Evolutionary conservation across 2,888 invertebrate species (phyloP).

Genomic region (Sinotaia quadrata): DNA sequence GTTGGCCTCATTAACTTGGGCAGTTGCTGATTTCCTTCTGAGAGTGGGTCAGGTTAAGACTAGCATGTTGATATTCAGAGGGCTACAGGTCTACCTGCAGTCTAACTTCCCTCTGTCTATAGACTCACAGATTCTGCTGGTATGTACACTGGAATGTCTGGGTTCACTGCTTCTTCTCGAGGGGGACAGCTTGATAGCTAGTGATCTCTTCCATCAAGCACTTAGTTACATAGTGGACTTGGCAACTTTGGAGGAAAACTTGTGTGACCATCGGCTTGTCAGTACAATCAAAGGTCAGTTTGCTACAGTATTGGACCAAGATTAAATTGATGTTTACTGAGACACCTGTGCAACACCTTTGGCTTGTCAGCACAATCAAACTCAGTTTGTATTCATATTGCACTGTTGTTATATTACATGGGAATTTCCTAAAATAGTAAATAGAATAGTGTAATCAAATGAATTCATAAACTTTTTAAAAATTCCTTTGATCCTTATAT

Average conservation of each 20-base stretch:
- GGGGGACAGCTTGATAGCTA: not conserved
- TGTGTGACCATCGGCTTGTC: constrained; percentile 6
- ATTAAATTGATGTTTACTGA: too few relatives aligned
- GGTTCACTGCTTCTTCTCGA: not conserved
- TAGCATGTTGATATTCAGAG: not conserved
- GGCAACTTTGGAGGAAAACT: constrained; percentile 8
- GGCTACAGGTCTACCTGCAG: constrained; percentile 10
- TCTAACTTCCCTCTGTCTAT: constrained; percentile 14
- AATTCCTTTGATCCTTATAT: too few relatives aligned
- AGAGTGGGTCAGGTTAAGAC: not conserved
- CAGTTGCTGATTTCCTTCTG: constrained; percentile 8
- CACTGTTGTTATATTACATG: too few relatives aligned
- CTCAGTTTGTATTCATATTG: too few relatives aligned
- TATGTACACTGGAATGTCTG: constrained; percentile 15
- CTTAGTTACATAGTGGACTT: constrained; percentile 11
- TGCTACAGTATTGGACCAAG: not conserved
- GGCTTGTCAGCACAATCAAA: too few relatives aligned
- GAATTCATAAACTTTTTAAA: too few relatives aligned
- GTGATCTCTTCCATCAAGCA: constrained; percentile 9
- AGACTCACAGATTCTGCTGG: not conserved
- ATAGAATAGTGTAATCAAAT: too few relatives aligned
- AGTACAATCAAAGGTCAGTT: constrained; percentile 16
- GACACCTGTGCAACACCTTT: too few relatives aligned
- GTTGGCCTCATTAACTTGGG: constrained; percentile 7
- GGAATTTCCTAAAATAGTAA: too few relatives aligned